These are phyloP conservation scores for Ommatoiulus sabulosus DNA, from an alignment of 2,888 invertebrate species.

Conservation along the genomic window DNA sequence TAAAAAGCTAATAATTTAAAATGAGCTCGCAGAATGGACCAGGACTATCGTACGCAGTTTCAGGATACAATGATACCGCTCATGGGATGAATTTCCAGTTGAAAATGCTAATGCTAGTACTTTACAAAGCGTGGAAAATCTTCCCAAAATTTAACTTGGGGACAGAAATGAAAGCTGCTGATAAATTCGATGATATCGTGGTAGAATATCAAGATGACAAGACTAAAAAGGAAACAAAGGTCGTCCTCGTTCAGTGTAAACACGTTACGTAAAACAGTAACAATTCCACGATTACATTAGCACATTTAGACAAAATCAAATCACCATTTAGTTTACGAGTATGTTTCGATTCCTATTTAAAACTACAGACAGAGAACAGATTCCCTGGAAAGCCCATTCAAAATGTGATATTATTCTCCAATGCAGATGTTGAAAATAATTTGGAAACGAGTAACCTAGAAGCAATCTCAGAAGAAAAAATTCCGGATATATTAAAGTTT, in stretches of 20 bases:
- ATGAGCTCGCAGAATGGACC: no score
- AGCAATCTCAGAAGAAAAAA: background rate
- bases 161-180: background rate
- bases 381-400: background rate
- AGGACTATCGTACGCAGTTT: no score
- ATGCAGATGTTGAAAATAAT: background rate
- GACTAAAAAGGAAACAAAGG: no score
- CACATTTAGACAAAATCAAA: background rate
- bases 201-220: background rate
- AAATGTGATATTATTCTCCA: background rate
- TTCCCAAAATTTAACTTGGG: background rate
- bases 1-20: no score
- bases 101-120: background rate
- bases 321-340: background rate
- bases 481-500: background rate
- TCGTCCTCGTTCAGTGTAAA: background rate
- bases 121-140: background rate
- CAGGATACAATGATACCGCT: background rate
- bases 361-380: background rate
- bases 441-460: background rate
- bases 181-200: background rate
- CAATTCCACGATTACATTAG: background rate
- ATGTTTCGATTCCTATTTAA: background rate
- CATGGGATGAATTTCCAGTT: background rate
- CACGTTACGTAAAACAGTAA: background rate